Evolutionary conservation across 2,888 invertebrate genomes (phyloP).

Genomic region (Ectobius pallidus): DNA sequence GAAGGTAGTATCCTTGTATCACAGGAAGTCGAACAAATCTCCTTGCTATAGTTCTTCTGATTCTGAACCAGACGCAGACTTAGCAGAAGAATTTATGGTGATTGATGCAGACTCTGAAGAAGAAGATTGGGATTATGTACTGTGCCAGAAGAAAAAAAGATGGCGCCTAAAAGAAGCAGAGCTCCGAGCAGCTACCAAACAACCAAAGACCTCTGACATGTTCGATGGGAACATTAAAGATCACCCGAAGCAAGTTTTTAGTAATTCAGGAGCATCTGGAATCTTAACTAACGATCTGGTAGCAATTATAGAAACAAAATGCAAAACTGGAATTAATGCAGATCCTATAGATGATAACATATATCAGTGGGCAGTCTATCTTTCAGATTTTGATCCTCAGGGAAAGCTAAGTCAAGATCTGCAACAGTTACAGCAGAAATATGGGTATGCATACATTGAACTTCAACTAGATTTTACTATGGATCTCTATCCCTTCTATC

Average conservation of each 20-base stretch:
- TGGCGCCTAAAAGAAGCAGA: constrained; percentile 45
- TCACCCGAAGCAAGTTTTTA: constrained; percentile 50
- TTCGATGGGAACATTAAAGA: constrained; percentile 41
- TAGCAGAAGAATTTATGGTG: constrained; percentile 35
- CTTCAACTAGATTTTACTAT: constrained; percentile 53
- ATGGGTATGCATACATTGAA: constrained; percentile 52
- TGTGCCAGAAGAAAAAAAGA: constrained; percentile 41
- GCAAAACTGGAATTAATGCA: constrained; percentile 49
- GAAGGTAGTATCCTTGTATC: too few relatives aligned
- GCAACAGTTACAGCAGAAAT: constrained; percentile 46
- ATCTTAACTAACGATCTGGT: constrained; percentile 53
- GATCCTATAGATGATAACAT: constrained; percentile 53
- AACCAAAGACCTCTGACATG: constrained; percentile 44
- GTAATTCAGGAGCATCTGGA: constrained; percentile 52
- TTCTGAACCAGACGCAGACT: constrained; percentile 30
- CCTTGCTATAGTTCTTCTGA: too few relatives aligned
- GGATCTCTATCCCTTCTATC: constrained; percentile 54
- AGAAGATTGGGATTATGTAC: constrained; percentile 40
- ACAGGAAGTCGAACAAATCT: too few relatives aligned
- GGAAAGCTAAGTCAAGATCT: constrained; percentile 49
- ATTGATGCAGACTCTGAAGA: constrained; percentile 36
- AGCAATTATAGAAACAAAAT: constrained; percentile 49
- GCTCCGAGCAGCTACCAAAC: constrained; percentile 41
- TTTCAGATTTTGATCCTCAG: constrained; percentile 48
- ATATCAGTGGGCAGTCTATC: constrained; percentile 51